A percentile compares a stretch with the other conserved stretches of the same genome.
Evolutionary conservation across 2,113 vertebrate genomes (phyloP).

Genomic region (Gnathonemus longibarbis): DNA sequence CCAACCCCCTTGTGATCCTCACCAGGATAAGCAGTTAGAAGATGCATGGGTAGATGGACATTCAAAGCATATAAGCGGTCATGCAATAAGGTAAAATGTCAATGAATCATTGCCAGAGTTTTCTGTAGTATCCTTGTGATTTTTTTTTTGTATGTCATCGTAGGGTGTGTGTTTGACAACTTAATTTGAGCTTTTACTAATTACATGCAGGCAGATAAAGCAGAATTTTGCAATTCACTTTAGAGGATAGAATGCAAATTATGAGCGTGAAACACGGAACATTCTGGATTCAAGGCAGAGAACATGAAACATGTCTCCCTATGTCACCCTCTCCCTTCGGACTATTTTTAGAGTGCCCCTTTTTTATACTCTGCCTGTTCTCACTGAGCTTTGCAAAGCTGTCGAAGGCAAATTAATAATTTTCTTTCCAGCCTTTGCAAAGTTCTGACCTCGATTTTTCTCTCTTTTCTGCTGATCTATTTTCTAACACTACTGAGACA

Average conservation of each 20-base stretch:
- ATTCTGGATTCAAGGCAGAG: not conserved
- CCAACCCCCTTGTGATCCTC: not conserved
- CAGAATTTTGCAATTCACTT: not conserved
- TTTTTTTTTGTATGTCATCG: not conserved
- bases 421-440: conserved; percentile 42
- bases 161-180: not conserved
- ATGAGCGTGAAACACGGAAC: not conserved
- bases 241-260: not conserved
- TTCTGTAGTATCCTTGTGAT: not conserved
- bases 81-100: not conserved
- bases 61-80: not conserved
- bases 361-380: conserved; percentile 2
- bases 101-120: not conserved
- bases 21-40: not conserved
- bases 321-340: not conserved
- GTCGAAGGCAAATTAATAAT: conserved; percentile 32
- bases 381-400: conserved; percentile 8
- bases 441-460: conserved; percentile 49
- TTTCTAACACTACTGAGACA: conserved; percentile 49
- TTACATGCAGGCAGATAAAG: not conserved
- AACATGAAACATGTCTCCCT: not conserved
- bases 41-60: not conserved
- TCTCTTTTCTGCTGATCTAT: conserved; percentile 51
- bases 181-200: not conserved
- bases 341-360: conserved; percentile 3